Base-by-base conservation (phyloP, 2,888 invertebrate genomes). In the Latrodectus elegans region DNA sequence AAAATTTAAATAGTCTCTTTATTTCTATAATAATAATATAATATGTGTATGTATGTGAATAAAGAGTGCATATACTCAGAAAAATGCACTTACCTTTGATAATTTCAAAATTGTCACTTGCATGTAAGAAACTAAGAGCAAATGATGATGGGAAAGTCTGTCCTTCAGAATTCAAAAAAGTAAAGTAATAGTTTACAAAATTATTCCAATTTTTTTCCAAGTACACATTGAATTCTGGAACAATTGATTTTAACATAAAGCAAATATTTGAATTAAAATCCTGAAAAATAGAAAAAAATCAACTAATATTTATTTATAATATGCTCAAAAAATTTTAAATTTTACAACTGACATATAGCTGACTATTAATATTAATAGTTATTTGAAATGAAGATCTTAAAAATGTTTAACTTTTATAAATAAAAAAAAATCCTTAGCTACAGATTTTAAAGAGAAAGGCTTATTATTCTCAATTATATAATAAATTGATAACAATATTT, bases 201-300 rank as follows among this genome's bases (percentile, higher is more conserved):
- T 38, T 65, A 9, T 76, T 55, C 90, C 90, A 90, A 67, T 60
- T 53, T 55, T 87, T 80, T 67, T 87, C 51, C 8, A 81, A 4
- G 12, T 51, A 38, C 14, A 38, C 4, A 65, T 51, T 26, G 68
- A 81, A 77, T 26, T 64, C 71, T 38, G 92, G 91, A 64, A 94
- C 93, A 14, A 97, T 92, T 15, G 94, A 93, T 75, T 96, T 95
- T 55, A 99, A 92, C 98, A 99, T 97, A 90, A 99, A 98, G 92
- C 98, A 98, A 0, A 98, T 97, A 92, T 99, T 99, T 15, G 98
- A 99, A 0, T 99, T 99, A 84, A 99, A 93, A 93, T 98, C 99
- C 99, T 96, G 91, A 90, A 91, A 90, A 64, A 67, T 72, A 91
- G 90, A 81, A 84, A 77, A 67, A 8, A 26, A 11, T 15, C 11